Conservation (phyloP, 2,113 vertebrate species). For the Syngnathoides biaculeatus region DNA sequence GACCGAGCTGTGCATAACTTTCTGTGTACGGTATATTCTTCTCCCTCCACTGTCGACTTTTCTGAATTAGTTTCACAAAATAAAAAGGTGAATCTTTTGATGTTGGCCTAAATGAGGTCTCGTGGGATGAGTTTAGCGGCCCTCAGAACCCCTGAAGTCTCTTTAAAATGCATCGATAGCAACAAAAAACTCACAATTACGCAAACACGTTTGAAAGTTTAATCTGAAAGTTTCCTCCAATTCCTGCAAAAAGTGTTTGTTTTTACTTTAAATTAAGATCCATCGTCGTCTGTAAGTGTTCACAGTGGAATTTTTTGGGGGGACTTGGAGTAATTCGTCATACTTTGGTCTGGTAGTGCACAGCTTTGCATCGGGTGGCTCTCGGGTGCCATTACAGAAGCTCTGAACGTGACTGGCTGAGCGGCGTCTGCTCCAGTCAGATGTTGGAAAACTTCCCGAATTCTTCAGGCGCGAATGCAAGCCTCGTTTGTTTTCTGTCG, state of each 20-base stretch:
- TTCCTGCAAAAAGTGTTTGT: not conserved
- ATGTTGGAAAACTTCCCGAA: not conserved
- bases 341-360: conserved; percentile 46
- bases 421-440: conserved; percentile 18
- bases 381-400: conserved; percentile 40
- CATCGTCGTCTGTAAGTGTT: conserved; percentile 34
- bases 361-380: conserved; percentile 32
- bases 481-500: too few species aligned
- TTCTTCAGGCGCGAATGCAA: not conserved
- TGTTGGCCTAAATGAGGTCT: too few species aligned
- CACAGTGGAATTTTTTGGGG: conserved; percentile 42
- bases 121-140: too few species aligned
- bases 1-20: too few species aligned
- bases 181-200: too few species aligned
- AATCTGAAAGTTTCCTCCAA: not conserved
- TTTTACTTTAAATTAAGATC: conserved; percentile 25
- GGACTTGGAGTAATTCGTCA: conserved; percentile 59
- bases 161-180: too few species aligned
- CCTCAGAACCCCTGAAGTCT: too few species aligned
- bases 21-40: too few species aligned
- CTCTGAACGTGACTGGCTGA: conserved; percentile 1
- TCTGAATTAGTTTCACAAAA: too few species aligned
- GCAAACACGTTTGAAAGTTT: too few species aligned
- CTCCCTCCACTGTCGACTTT: too few species aligned
- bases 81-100: too few species aligned